A percentile compares a stretch with the other conserved stretches of the same genome.
These are phyloP conservation scores for Caenorhabditis wallacei DNA, from an alignment of 2,888 invertebrate species.

Conservation along the genomic window DNA sequence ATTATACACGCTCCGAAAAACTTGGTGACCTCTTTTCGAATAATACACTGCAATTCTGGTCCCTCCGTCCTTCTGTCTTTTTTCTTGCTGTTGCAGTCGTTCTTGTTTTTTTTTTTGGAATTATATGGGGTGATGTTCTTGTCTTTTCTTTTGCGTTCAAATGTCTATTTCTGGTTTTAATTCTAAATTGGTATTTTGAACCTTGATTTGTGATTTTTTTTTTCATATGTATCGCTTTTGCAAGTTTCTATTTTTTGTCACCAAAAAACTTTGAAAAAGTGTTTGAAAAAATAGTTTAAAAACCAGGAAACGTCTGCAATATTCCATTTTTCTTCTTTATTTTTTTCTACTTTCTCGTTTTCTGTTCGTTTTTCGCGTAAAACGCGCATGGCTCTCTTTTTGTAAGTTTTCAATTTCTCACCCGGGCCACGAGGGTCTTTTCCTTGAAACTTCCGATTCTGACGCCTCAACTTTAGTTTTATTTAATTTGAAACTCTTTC, in stretches of 20 bases:
- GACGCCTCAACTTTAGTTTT: conserved; percentile 47
- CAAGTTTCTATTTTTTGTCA: too few species aligned
- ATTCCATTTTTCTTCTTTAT: conserved; percentile 48
- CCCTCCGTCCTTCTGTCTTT: too few species aligned
- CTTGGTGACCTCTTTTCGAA: conserved; percentile 61
- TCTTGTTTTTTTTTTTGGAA: conserved; percentile 28
- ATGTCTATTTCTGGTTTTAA: not conserved
- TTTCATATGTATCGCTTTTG: too few species aligned
- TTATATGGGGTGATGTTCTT: conserved; percentile 24
- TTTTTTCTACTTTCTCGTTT: conserved; percentile 15
- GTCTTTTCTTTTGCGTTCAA: not conserved
- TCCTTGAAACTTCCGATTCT: conserved; percentile 35
- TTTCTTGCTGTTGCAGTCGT: conserved; percentile 20
- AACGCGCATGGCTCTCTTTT: conserved; percentile 48
- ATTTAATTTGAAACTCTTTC: conserved; percentile 37
- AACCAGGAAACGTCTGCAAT: conserved; percentile 3
- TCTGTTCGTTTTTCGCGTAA: conserved; percentile 49
- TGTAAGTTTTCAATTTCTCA: conserved; percentile 47
- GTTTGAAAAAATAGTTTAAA: not conserved
- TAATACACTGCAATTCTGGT: conserved; percentile 51
- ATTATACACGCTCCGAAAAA: conserved; percentile 66
- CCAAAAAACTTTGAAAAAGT: not conserved
- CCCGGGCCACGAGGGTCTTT: conserved; percentile 36
- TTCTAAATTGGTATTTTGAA: not conserved
- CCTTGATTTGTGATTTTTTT: not conserved